Conservation (phyloP, 1,140 invertebrate genomes). For the Drosophila novamexicana region DNA sequence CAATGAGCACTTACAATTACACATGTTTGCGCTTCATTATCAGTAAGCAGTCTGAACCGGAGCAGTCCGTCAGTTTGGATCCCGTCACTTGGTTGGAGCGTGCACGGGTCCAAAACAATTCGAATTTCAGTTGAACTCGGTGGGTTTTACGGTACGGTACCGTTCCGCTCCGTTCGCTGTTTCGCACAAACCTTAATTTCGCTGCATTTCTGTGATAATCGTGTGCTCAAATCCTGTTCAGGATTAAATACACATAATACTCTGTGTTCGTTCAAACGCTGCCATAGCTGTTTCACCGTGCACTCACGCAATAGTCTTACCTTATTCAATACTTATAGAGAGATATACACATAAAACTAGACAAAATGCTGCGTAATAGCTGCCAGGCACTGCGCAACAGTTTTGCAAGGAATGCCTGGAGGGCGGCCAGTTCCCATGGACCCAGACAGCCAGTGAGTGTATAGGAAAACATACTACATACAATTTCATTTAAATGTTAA, state of each 20-base stretch:
- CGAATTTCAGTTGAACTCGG: constrained; percentile 58
- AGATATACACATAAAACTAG: not conserved
- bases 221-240: constrained; percentile 18
- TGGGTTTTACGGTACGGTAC: constrained; percentile 57
- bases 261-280: not conserved
- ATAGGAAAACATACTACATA: not conserved
- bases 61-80: constrained; percentile 14
- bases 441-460: constrained; percentile 70
- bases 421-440: constrained; percentile 61
- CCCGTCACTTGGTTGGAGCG: constrained; percentile 35
- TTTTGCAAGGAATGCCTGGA: constrained; percentile 57
- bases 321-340: not conserved
- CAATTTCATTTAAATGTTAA: constrained; percentile 2
- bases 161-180: constrained; percentile 3
- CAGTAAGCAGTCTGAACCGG: constrained; percentile 32
- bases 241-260: constrained; percentile 11
- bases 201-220: constrained; percentile 29
- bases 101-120: constrained; percentile 30
- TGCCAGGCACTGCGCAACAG: constrained; percentile 54
- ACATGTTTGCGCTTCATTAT: constrained; percentile 73
- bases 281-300: not conserved
- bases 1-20: constrained; percentile 78
- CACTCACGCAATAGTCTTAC: not conserved
- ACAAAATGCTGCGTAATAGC: constrained; percentile 70
- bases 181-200: not conserved